Evolutionary conservation across 2,888 invertebrate genomes (phyloP).

Genomic region (Eulithis testata): DNA sequence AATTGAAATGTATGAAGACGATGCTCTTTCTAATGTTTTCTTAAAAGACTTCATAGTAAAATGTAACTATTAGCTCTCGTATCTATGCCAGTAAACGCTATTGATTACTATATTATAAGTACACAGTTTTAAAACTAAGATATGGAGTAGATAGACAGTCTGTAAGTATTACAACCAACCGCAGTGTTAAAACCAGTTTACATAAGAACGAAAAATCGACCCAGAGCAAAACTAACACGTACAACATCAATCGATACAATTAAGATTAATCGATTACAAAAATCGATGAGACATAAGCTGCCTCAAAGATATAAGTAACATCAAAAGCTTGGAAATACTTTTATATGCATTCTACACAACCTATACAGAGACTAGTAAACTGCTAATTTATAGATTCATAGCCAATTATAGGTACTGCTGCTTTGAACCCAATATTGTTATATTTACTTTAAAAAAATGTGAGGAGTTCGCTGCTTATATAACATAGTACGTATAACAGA

Average conservation of each 20-base stretch:
- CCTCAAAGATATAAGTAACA: background rate
- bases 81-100: conserved; percentile 2
- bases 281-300: too few relatives aligned
- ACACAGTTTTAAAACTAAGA: conserved; percentile 15
- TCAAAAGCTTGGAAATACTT: background rate
- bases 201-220: background rate
- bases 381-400: background rate
- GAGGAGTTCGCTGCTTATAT: background rate
- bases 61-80: background rate
- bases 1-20: too few relatives aligned
- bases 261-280: background rate
- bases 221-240: background rate
- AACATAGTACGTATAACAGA: too few relatives aligned
- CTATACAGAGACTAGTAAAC: background rate
- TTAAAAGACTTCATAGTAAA: conserved; percentile 4
- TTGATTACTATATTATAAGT: conserved; percentile 1
- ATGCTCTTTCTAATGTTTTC: too few relatives aligned
- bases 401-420: background rate
- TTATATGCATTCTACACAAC: background rate
- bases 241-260: conserved; percentile 1
- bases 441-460: background rate
- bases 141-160: conserved; percentile 9
- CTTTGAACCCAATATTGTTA: background rate
- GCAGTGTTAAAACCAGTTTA: background rate
- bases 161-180: background rate